Evolutionary conservation across 2,888 invertebrate genomes (phyloP), one percentile per base, ranked within the genome.

Genomic region (Onthophagus sagittarius): DNA sequence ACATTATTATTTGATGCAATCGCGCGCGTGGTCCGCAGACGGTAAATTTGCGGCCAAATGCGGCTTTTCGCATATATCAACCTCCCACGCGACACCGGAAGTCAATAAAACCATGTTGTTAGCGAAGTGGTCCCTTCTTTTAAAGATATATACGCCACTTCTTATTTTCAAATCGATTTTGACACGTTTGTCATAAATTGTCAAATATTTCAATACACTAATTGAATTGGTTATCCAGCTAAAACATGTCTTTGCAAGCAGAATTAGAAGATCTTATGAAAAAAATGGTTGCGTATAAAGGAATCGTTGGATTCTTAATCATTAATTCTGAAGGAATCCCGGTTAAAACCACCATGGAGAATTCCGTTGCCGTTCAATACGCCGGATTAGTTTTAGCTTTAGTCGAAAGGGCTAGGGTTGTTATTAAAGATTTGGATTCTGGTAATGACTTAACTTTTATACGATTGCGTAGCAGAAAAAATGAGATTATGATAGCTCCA

Each of bases 401-500:
- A 70, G 92, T 96, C 0, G 95, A 97, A 81, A 97, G 97, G 86
- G 97, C 98, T 2, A 90, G 95, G 74, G 93, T 94, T 80, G 94
- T 95, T 0, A 95, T 98, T 0, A 87, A 97, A 77, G 98, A 99
- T 84, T 87, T 98, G 80, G 98, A 99, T 85, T 95, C 97, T 5
- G 90, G 94, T 0, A 98, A 98, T 84, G 98, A 98, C 83, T 87
- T 99, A 73, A 97, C 96, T 39, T 98, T 99, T 84, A 87, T 99
- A 14, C 90, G 98, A 75, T 92, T 99, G 74, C 89, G 98, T 77
- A 97, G 98, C 75, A 97, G 96, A 87, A 98, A 96, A 83, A 95
- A 96, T 85, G 98, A 99, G 87, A 95, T 99, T 76, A 96, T 99
- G 95, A 94, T 98, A 7, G 98, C 98, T 0, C 98, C 98, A 2